A percentile compares a stretch with the other conserved stretches of the same genome.
These are phyloP conservation scores for Echinometra lucunter DNA, from an alignment of 53 echinoderm and acorn worm species.

Conservation along the genomic window DNA sequence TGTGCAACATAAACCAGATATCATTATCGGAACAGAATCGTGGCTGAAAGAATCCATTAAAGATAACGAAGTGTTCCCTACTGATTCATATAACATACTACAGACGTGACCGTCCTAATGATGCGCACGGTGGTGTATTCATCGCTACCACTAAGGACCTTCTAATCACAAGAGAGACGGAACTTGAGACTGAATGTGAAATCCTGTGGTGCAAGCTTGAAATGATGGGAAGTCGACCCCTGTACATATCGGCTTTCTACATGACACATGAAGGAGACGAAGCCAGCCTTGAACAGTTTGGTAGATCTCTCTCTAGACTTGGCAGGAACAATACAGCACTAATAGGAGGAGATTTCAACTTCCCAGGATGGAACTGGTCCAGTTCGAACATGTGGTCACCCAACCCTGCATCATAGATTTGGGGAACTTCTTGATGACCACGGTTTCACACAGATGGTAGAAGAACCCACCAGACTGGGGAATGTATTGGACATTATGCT, in stretches of 20 bases:
- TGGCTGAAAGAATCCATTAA: slow-evolving; percentile 62
- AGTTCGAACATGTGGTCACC: background rate
- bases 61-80: slow-evolving; percentile 63
- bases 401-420: background rate
- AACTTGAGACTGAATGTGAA: slow-evolving; percentile 1
- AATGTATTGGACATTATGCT: background rate
- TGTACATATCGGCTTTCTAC: background rate
- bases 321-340: background rate
- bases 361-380: background rate
- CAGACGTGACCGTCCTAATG: background rate
- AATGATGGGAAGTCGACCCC: background rate
- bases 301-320: slow-evolving; percentile 1
- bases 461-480: background rate
- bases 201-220: background rate
- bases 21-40: slow-evolving; percentile 73
- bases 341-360: slow-evolving; percentile 45
- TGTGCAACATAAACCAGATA: slow-evolving; percentile 60
- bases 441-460: background rate
- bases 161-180: background rate
- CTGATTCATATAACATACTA: background rate
- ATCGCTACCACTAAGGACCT: background rate
- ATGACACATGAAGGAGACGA: background rate
- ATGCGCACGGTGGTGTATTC: background rate
- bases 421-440: background rate
- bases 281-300: background rate